Evolutionary conservation across 2,113 vertebrate genomes (phyloP).

Genomic region (Oenanthe oenanthe): DNA sequence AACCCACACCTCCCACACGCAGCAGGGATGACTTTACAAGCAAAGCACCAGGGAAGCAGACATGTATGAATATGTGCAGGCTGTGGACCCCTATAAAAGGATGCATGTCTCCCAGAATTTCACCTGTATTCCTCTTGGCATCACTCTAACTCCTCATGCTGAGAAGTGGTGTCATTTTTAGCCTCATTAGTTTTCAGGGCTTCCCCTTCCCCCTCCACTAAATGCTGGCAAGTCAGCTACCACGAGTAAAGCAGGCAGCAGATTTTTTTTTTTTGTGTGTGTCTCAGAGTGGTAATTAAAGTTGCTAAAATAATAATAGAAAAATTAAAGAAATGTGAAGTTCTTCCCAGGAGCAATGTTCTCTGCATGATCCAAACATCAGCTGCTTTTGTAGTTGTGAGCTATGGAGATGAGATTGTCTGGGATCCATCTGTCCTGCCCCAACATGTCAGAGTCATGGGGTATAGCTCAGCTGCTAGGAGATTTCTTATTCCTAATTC

Average conservation of each 20-base stretch:
- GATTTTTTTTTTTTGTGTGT: background rate
- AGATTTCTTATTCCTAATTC: background rate
- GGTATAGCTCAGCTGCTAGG: background rate
- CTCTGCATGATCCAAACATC: background rate
- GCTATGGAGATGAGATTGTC: background rate
- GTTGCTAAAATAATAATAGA: background rate
- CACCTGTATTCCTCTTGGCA: background rate
- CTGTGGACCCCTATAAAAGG: background rate
- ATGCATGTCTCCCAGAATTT: background rate
- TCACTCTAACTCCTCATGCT: background rate
- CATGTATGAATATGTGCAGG: background rate
- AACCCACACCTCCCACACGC: slow-evolving; percentile 59
- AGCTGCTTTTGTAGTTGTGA: background rate
- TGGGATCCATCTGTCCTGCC: background rate
- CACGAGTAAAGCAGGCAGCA: background rate
- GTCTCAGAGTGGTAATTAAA: background rate
- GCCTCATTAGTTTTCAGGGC: background rate
- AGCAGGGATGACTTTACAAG: slow-evolving; percentile 28
- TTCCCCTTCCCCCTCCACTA: background rate
- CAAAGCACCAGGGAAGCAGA: background rate
- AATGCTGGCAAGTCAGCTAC: background rate
- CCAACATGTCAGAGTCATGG: background rate
- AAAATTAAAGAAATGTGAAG: background rate
- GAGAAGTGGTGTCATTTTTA: background rate
- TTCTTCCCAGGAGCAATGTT: background rate